phyloP scores from a whole-genome alignment of 2,797 vertebrate species.

The Zalophus californianus region DNA sequence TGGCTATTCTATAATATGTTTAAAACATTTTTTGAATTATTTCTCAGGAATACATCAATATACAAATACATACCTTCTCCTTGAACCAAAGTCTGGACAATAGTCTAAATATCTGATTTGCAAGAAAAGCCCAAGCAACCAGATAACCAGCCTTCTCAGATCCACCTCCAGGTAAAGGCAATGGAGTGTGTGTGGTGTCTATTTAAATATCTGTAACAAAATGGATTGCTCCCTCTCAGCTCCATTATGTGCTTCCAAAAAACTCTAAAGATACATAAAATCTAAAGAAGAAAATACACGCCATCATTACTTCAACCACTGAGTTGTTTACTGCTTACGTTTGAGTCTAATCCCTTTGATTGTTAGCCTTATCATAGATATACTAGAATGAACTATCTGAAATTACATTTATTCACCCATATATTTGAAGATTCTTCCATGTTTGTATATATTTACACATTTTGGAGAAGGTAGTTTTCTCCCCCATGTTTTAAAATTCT shows the following conservation, averaged over 20 bases:
- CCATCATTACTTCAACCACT: neutral
- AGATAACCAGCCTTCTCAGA: constrained; percentile 27
- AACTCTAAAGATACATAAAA: constrained; percentile 9
- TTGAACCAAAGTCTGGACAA: constrained; percentile 35
- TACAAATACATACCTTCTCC: neutral
- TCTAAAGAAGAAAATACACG: neutral
- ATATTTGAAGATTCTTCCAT: constrained; percentile 3
- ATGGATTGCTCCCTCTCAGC: neutral
- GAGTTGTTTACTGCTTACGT: neutral
- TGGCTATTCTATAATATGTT: neutral
- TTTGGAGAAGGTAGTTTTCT: neutral
- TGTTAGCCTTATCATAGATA: neutral
- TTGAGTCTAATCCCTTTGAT: neutral
- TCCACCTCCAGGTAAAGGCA: constrained; percentile 12
- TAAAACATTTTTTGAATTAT: constrained; percentile 18
- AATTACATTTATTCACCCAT: neutral
- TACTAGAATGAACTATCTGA: neutral
- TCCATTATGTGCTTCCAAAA: neutral
- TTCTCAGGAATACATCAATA: constrained; percentile 16
- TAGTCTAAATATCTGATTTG: constrained; percentile 45
- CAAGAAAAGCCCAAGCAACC: constrained; percentile 11
- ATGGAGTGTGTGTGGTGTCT: neutral
- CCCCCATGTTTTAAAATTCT: neutral
- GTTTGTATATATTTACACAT: neutral
- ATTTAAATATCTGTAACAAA: constrained; percentile 54